Evolutionary conservation across 2,888 invertebrate genomes (phyloP), one percentile per base, ranked within the genome.

Genomic region (Cephus sareptanus): DNA sequence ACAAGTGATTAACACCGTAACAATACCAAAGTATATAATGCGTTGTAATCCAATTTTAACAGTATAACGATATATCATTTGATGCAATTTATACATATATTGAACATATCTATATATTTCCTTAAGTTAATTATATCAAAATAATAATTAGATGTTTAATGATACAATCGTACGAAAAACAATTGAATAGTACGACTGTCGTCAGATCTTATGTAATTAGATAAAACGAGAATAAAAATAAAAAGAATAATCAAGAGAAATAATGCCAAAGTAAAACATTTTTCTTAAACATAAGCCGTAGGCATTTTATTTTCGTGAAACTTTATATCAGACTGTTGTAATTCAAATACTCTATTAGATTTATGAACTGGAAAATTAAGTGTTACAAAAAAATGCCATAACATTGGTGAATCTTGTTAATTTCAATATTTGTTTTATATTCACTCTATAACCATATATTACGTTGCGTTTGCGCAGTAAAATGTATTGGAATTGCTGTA

Each of bases 11-110:
- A 76, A 74, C 75, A 73, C 34, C 33, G 33, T 71, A 71, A 68
- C 37, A 78, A 79, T 83, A 81, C 73, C 80, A 85, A 85, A 84
- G 81, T 81, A 34, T 76, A 56, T 56, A 76, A 37, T 23, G 11
- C 70, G 13, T 30, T 70, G 70, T 70, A 70, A 71, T 71, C 30
- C 71, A 12, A 4, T 56, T 71, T 71, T 71, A 79, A 79, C 74
- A 23, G 40, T 73, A 73, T 69, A 40, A 33, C 6, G n/a, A 31
- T 37, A 79, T 4, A 37, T n/a, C 69, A 74, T 76, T n/a, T 74
- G 4, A 70, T 33, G 35, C n/a, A n/a, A 74, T 31, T 33, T 74
- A 74, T 35, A 34, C 23, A 23, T 30, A 71, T 71, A 15, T 33
- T 12, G 15, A 74, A 74, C 74, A 74, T 74, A 74, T 74, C 34